Evolutionary conservation across 2,888 invertebrate species (phyloP), one percentile per base, ranked within the genome.

Genomic region (Alsophila aescularia): DNA sequence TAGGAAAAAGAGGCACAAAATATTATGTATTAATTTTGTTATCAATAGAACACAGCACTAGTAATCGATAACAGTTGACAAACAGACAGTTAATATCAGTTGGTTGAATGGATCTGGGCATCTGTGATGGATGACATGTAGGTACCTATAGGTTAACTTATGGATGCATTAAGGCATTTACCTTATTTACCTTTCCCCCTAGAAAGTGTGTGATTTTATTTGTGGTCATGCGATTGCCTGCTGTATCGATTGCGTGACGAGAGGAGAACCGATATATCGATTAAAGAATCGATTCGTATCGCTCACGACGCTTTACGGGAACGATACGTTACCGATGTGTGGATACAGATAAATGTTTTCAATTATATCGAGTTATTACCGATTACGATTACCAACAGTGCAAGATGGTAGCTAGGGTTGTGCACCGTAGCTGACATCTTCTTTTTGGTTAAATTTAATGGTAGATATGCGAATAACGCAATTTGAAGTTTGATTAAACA

Each of bases 311-410:
- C 78, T 79, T 77, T 37, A 29, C 72, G 76, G 75, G 75, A 77
- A 78, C 71, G 63, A 67, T 62, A 66, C 70, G 64, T 75, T 78
- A 70, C 66, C 73, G 63, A 77, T 72, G 73, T 69, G 73, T 74
- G 75, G 68, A 73, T 69, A 66, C 69, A 76, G 73, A 77, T 75
- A 78, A 79, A 85, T 77, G 80, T 70, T 75, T 77, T 73, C 79
- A 81, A 84, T 84, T 83, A 75, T 74, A 70, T 77, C 71, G 72
- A 79, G 78, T 80, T 82, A 89, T 89, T 83, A 85, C 70, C 81
- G 81, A 87, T 86, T 87, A 80, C 75, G 75, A 78, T 78, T 75
- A 80, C 80, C 77, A 72, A 75, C 64, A 67, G 69, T 64, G 66
- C 60, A 60, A 67, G 65, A 64, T 60, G 58, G 64, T 52, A 37